These are phyloP conservation scores for Tineola bisselliella DNA, from an alignment of 2,888 invertebrate species.

Conservation along the genomic window DNA sequence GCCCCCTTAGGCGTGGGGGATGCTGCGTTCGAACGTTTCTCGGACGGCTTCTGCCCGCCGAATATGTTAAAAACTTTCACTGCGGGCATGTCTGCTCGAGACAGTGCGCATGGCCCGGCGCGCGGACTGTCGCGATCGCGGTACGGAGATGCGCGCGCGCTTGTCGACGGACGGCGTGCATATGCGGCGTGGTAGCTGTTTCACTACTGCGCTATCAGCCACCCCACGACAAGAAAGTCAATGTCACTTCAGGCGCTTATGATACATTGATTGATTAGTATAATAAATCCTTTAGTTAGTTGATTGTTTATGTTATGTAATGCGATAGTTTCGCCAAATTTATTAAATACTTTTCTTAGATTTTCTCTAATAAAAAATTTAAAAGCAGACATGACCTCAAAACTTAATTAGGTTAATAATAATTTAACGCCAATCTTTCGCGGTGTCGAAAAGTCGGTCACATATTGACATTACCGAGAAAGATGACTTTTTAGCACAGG, in stretches of 20 bases:
- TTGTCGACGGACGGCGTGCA: conserved; percentile 54
- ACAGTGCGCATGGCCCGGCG: conserved; percentile 34
- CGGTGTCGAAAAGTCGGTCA: background rate
- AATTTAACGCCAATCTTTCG: background rate
- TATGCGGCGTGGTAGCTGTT: conserved; percentile 29
- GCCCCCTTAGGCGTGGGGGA: conserved; percentile 44
- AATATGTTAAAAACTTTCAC: conserved; percentile 67
- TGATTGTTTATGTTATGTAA: background rate
- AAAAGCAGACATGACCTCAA: background rate
- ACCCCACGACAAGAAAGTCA: conserved; percentile 57
- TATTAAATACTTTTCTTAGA: too few relatives aligned
- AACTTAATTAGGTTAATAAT: background rate
- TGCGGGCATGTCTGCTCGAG: conserved; percentile 51
- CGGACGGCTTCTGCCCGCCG: conserved; percentile 64
- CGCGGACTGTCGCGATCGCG: conserved; percentile 47
- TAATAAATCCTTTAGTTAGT: background rate
- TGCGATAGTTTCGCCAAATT: background rate
- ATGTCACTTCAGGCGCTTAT: conserved; percentile 44
- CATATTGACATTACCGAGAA: conserved; percentile 28
- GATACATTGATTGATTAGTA: background rate
- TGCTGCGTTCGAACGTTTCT: conserved; percentile 42
- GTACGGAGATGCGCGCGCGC: conserved; percentile 55
- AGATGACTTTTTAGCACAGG: conserved; percentile 26
- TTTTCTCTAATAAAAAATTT: background rate
- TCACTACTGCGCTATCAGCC: conserved; percentile 22